Evolutionary conservation across 2,888 invertebrate genomes (phyloP), one percentile per base, ranked within the genome.

Genomic region (Drosophila gaucha): DNA sequence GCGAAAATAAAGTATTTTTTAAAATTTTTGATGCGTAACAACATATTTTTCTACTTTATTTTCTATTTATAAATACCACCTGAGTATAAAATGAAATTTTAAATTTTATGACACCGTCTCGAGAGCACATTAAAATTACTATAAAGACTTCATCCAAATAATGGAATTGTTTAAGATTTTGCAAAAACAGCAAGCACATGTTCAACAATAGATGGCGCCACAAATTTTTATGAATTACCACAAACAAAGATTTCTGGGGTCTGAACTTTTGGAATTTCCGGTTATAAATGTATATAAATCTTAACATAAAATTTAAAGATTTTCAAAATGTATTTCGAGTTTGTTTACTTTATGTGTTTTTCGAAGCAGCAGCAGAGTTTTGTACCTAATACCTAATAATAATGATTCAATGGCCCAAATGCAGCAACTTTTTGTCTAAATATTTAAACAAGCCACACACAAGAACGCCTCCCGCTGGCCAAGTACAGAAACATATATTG

Each of bases 391-490:
- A 26, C 30, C 50, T 38, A 66, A 35, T 52, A n/a, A 30, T 47
- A 80, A 70, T 70, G 60, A 63, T 60, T 63, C 62, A 60, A 51
- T 58, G 55, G 41, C 26, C 52, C 12, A 56, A 65, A 50, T 41
- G 51, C 62, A 56, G 52, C 38, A 67, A 63, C 62, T 67, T 75
- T n/a, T 67, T 78, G 16, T 85, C 65, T 72, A 80, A 85, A 80
- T 78, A 85, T 86, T 78, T 85, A 82, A 85, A 68, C 67, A 65
- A 66, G 46, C 26, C 74, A 58, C 67, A 71, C 24, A 52, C 24
- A 39, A 31, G 31, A 50, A 55, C 46, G 43, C 38, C 67, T 35
- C 43, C 73, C 72, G 67, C 51, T 58, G 57, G 28, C 51, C 28
- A n/a, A 46, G 12, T 22, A 28, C n/a, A 51, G 31, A 28, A 14